Percentiles rank a stretch among this genome's conserved stretches.
These are phyloP conservation scores for Sus scrofa DNA, from an alignment of 2,113 vertebrate species.

Conservation along the genomic window T2T-Sscrofa CM000813.6:97014501-97015000, in stretches of 20 bases:
- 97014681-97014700: background rate
- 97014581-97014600: background rate
- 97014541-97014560: conserved; percentile 10
- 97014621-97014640: background rate
- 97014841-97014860: background rate
- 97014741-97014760: background rate
- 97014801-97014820: background rate
- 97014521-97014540: background rate
- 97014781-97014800: background rate
- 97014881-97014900: background rate
- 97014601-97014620: background rate
- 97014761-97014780: background rate
- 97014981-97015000: background rate
- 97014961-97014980: background rate
- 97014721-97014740: background rate
- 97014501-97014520: background rate
- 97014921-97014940: background rate
- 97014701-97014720: conserved; percentile 8
- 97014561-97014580: background rate
- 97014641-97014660: background rate
- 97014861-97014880: background rate
- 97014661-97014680: background rate
- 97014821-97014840: background rate
- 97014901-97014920: background rate
- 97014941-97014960: background rate